phyloP scores from a whole-genome alignment of 30 jellyfish, hydroid and myxozoan genomes.

The Pseudorhiza aurosa region DNA sequence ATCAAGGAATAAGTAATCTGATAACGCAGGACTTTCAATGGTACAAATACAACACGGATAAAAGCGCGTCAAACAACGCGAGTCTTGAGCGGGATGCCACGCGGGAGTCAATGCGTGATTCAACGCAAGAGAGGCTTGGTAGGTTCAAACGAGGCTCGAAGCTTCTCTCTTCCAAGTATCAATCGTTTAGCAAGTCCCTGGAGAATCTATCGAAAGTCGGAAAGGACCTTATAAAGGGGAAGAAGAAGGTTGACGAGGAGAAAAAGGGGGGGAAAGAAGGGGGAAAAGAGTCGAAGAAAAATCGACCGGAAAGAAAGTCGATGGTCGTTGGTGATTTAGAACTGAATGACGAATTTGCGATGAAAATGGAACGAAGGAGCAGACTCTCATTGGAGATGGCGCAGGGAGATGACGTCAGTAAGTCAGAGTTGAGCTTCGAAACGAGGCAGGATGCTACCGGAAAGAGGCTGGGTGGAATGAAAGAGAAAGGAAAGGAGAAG shows the following conservation, averaged over 20 bases:
- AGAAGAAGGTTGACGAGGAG: constrained; percentile 9
- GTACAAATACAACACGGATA: constrained; percentile 25
- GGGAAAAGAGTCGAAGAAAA: constrained; percentile 14
- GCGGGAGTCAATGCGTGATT: constrained; percentile 41
- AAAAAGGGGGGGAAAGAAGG: background rate
- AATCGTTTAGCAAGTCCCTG: constrained; percentile 49
- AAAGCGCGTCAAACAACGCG: background rate
- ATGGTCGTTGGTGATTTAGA: constrained; percentile 38
- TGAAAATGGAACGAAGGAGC: constrained; percentile 62
- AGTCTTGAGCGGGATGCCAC: constrained; percentile 36
- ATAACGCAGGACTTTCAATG: constrained; percentile 62
- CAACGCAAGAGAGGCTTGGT: constrained; percentile 56
- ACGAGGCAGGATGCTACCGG: constrained; percentile 8
- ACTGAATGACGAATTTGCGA: constrained; percentile 62
- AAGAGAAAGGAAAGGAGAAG: background rate
- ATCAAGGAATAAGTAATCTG: constrained; percentile 2
- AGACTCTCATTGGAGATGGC: constrained; percentile 24
- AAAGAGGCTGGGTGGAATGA: background rate
- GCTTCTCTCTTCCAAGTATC: constrained; percentile 40
- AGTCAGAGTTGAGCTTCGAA: background rate
- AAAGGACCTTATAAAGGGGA: constrained; percentile 31
- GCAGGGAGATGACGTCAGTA: background rate
- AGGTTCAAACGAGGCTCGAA: constrained; percentile 64
- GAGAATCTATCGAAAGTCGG: constrained; percentile 58
- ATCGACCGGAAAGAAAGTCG: constrained; percentile 25